A percentile compares a stretch with the other conserved stretches of the same genome.
Conservation (phyloP, 2,888 invertebrate genomes). For the Zygaena filipendulae region DNA sequence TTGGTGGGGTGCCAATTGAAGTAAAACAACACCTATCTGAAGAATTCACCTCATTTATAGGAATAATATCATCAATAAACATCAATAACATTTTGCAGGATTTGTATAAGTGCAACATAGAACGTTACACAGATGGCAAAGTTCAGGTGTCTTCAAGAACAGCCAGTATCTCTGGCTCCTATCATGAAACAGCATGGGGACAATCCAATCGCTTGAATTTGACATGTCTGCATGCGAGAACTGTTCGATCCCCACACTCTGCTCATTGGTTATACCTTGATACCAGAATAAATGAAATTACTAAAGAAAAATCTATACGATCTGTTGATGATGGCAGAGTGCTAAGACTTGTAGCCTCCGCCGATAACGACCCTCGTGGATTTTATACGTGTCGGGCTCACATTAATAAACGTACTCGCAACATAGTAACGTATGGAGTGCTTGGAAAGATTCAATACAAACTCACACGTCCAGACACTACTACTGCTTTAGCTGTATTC, state of each 20-base stretch:
- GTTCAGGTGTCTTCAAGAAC: constrained; percentile 47
- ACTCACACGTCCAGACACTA: constrained; percentile 33
- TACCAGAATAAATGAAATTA: constrained; percentile 23
- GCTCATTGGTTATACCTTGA: constrained; percentile 49
- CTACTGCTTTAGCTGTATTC: constrained; percentile 37
- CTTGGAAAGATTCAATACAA: constrained; percentile 37
- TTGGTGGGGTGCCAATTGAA: constrained; percentile 38
- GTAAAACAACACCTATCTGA: constrained; percentile 24
- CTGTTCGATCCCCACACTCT: constrained; percentile 23
- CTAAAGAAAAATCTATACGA: constrained; percentile 27
- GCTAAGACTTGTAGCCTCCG: constrained; percentile 35
- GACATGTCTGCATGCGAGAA: constrained; percentile 44
- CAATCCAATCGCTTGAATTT: constrained; percentile 43
- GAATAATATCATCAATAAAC: constrained; percentile 36
- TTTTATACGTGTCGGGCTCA: constrained; percentile 53
- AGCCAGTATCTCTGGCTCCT: constrained; percentile 50
- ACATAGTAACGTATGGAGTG: constrained; percentile 53
- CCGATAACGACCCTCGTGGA: constrained; percentile 39
- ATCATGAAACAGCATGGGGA: constrained; percentile 50
- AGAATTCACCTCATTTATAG: constrained; percentile 32
- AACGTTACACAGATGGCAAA: constrained; percentile 32
- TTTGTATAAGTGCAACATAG: constrained; percentile 33
- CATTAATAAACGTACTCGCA: constrained; percentile 31
- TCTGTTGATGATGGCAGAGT: constrained; percentile 42
- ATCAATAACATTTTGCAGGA: constrained; percentile 36